phyloP scores from a whole-genome alignment of 2,888 invertebrate species.

The Acanthosepion esculentum region DNA sequence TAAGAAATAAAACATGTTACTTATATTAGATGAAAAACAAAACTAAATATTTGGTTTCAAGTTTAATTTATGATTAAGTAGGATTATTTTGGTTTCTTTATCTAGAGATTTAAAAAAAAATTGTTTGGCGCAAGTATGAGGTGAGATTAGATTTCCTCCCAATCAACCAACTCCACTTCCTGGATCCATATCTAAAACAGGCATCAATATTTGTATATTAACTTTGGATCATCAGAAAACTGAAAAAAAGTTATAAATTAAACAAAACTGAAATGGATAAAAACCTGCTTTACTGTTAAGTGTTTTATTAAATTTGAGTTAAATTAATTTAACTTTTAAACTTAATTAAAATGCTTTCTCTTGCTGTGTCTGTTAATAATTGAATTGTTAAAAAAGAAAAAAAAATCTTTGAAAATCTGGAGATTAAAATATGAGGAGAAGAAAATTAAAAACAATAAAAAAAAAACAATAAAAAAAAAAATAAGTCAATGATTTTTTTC shows the following conservation, averaged over 20 bases:
- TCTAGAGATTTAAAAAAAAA: no score
- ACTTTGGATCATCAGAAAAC: not conserved
- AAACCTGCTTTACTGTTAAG: not conserved
- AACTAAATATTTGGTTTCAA: no score
- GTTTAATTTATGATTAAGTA: no score
- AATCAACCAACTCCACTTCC: no score
- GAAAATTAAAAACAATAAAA: not conserved
- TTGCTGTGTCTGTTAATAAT: not conserved
- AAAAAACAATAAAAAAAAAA: not conserved
- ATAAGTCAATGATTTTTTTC: not conserved
- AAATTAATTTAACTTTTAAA: not conserved
- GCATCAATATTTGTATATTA: not conserved
- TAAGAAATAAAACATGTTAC: no score
- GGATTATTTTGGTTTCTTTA: no score
- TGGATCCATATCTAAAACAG: no score
- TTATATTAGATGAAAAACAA: no score
- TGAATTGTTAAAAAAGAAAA: not conserved
- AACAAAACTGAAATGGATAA: not conserved
- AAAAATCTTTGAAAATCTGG: not conserved
- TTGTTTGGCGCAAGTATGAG: no score
- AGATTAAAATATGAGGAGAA: not conserved
- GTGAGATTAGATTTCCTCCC: no score
- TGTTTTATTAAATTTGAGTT: not conserved
- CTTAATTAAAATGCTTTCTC: not conserved
- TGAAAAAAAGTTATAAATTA: not conserved